Evolutionary conservation across 2,113 vertebrate species (phyloP).

Genomic region (Bujurquina vittata): DNA sequence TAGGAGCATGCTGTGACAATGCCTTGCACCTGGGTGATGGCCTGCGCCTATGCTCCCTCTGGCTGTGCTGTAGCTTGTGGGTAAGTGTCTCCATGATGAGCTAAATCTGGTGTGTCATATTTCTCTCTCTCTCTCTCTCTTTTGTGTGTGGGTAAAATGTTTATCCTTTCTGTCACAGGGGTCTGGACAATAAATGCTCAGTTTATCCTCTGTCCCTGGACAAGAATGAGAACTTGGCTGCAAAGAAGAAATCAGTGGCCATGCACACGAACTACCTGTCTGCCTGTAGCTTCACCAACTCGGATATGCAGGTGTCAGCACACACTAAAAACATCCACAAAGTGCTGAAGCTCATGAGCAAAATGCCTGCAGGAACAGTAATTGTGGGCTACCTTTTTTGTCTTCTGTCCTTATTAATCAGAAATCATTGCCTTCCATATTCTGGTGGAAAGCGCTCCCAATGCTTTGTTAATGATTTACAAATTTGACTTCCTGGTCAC

Average conservation of each 20-base stretch:
- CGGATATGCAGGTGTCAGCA: slow-evolving; percentile 92
- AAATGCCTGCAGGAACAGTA: not conserved
- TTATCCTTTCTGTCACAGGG: slow-evolving; percentile 71
- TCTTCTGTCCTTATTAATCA: slow-evolving; percentile 20
- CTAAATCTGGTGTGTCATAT: not conserved
- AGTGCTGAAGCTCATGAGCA: not conserved
- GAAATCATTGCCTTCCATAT: slow-evolving; percentile 42
- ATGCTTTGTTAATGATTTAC: slow-evolving; percentile 61
- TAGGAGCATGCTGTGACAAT: slow-evolving; percentile 98
- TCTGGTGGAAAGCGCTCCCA: not conserved
- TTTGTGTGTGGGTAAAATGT: not conserved
- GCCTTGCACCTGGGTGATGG: slow-evolving; percentile 99
- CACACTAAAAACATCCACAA: not conserved
- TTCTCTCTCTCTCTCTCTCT: not conserved
- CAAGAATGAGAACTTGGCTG: slow-evolving; percentile 98
- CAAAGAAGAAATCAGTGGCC: slow-evolving; percentile 98
- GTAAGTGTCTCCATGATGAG: slow-evolving; percentile 79
- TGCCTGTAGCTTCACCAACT: slow-evolving; percentile 99
- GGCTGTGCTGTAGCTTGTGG: slow-evolving; percentile 98
- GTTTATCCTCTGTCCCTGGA: slow-evolving; percentile 98
- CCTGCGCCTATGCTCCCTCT: slow-evolving; percentile 94
- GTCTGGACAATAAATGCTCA: slow-evolving; percentile 98
- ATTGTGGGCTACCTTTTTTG: not conserved
- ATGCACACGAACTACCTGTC: slow-evolving; percentile 99
- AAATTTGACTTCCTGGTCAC: slow-evolving; percentile 46